These are phyloP conservation scores for Aphyosemion australe DNA, from an alignment of 2,113 vertebrate species.

Conservation along the genomic window DNA sequence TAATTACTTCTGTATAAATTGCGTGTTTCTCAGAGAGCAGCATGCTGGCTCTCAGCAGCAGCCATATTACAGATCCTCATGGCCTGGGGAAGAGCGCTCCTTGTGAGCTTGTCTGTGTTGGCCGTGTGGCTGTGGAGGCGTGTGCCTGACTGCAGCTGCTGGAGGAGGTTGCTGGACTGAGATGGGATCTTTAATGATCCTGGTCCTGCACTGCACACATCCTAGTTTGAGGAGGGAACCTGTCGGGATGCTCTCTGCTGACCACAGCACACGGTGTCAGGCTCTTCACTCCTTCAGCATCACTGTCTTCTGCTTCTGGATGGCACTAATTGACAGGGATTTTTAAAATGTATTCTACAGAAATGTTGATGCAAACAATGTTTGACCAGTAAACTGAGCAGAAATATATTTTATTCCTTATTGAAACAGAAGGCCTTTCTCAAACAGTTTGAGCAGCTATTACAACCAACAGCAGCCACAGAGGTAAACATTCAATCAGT, in stretches of 20 bases:
- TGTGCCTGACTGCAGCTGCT: conserved; percentile 30
- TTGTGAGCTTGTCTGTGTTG: conserved; percentile 9
- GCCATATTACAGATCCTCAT: conserved; percentile 1
- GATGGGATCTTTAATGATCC: conserved; percentile 48
- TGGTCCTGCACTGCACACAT: conserved; percentile 15
- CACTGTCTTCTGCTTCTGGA: background rate
- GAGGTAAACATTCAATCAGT: background rate
- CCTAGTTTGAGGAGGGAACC: conserved; percentile 33
- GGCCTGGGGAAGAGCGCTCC: conserved; percentile 22
- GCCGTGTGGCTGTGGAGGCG: conserved; percentile 31
- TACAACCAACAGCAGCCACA: conserved; percentile 2
- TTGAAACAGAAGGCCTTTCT: background rate
- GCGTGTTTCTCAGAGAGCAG: conserved; percentile 18
- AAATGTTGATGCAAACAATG: background rate
- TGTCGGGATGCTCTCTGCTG: conserved; percentile 36
- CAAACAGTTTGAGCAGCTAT: background rate
- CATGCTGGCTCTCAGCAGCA: conserved; percentile 12
- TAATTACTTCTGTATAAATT: conserved; percentile 18
- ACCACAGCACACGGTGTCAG: conserved; percentile 14
- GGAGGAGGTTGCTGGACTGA: conserved; percentile 20
- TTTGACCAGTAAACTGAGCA: background rate
- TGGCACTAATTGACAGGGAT: background rate
- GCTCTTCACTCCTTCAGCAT: conserved; percentile 6
- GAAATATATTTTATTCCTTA: background rate
- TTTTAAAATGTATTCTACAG: background rate